A percentile compares a stretch with the other conserved stretches of the same genome.
phyloP scores from a whole-genome alignment of 2,888 invertebrate species.

The Troglohyphantes excavatus region DNA sequence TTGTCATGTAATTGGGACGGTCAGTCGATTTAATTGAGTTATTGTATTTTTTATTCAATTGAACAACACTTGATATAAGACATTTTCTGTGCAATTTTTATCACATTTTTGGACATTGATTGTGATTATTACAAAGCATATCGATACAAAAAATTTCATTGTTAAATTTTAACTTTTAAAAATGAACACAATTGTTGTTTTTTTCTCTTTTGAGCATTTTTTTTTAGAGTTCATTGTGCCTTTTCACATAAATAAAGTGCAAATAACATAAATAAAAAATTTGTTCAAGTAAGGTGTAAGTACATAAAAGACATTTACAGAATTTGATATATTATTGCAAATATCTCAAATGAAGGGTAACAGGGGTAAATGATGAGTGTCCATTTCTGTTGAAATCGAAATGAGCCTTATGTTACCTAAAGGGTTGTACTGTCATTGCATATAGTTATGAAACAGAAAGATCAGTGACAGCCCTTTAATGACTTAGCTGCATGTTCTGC shows the following conservation, averaged over 20 bases:
- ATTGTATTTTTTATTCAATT: slow-evolving; percentile 36
- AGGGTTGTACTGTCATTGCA: too few species aligned
- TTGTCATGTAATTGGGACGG: slow-evolving; percentile 52
- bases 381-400: too few species aligned
- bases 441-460: too few species aligned
- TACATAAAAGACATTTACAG: not conserved
- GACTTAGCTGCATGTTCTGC: too few species aligned
- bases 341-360: too few species aligned
- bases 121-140: not conserved
- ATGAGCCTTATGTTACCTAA: too few species aligned
- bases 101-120: slow-evolving; percentile 33
- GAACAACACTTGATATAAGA: not conserved
- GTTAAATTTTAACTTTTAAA: not conserved
- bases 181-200: slow-evolving; percentile 23
- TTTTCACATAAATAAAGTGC: not conserved
- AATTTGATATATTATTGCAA: not conserved
- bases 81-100: slow-evolving; percentile 30
- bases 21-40: slow-evolving; percentile 38
- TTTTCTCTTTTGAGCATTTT: not conserved
- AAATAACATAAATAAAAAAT: not conserved
- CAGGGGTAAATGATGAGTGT: too few species aligned
- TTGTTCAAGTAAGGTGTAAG: not conserved
- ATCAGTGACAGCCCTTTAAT: too few species aligned
- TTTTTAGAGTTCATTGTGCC: not conserved
- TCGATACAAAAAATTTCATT: not conserved